Evolutionary conservation across 2,797 vertebrate genomes (phyloP).

Genomic region (Eremophila alpestris): DNA sequence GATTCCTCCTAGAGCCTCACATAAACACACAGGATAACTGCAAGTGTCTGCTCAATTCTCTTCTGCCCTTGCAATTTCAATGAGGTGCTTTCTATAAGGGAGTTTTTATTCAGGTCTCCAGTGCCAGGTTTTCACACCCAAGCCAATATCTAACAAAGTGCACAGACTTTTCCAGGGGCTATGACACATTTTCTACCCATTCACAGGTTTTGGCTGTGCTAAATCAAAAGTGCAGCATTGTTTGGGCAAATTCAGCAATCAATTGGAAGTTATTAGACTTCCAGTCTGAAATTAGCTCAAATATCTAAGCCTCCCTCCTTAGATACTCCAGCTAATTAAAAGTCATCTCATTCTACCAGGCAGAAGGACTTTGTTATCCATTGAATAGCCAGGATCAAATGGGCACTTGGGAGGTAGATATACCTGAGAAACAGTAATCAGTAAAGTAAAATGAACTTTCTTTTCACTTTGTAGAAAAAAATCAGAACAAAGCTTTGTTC

Average conservation of each 20-base stretch:
- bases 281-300: not conserved
- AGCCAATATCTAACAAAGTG: not conserved
- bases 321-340: not conserved
- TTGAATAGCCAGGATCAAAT: accelerated
- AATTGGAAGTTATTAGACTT: not conserved
- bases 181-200: not conserved
- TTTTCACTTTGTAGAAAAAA: not conserved
- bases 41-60: not conserved
- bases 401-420: not conserved
- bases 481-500: not conserved
- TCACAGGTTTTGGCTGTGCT: not conserved
- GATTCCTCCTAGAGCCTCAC: not conserved
- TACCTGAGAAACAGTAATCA: not conserved
- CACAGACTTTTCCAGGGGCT: not conserved
- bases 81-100: not conserved
- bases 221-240: not conserved
- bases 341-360: not conserved
- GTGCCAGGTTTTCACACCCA: not conserved
- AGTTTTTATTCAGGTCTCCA: not conserved
- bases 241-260: not conserved
- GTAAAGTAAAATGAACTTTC: not conserved
- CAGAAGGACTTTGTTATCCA: not conserved
- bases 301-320: not conserved
- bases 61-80: not conserved
- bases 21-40: not conserved